A percentile compares a stretch with the other conserved stretches of the same genome.
Conservation (phyloP, 2,797 vertebrate genomes). For the Ctenochaetus hawaiiensis region DNA sequence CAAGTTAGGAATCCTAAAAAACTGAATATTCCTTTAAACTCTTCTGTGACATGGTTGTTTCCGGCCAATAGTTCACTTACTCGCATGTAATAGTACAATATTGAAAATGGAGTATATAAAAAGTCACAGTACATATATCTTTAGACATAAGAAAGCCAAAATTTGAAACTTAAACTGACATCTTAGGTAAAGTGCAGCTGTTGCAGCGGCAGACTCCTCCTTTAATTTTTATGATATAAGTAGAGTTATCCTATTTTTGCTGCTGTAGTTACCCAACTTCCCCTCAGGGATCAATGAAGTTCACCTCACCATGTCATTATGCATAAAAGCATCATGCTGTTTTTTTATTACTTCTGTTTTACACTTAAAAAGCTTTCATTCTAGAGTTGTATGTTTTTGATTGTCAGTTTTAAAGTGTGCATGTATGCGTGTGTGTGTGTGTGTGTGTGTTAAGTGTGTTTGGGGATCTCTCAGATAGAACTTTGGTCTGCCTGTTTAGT, state of each 20-base stretch:
- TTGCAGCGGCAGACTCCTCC: conserved; percentile 10
- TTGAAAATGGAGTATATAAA: background rate
- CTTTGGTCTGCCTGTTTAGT: conserved; percentile 67
- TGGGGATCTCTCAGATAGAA: conserved; percentile 52
- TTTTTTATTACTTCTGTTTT: conserved; percentile 26
- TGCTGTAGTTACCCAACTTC: conserved; percentile 16
- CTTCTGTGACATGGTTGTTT: background rate
- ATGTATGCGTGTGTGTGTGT: conserved; percentile 22
- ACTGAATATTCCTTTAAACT: background rate
- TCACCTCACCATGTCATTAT: conserved; percentile 38
- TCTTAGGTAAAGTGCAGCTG: conserved; percentile 2
- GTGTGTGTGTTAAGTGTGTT: conserved; percentile 33
- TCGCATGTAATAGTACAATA: background rate
- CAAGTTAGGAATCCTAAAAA: background rate
- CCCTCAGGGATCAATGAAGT: conserved; percentile 39
- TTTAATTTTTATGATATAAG: background rate
- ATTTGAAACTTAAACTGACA: background rate
- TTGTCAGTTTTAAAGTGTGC: conserved; percentile 30
- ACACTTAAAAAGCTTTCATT: conserved; percentile 35
- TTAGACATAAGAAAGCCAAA: background rate
- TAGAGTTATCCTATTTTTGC: conserved; percentile 17
- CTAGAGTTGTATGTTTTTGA: conserved; percentile 43
- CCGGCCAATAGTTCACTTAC: background rate
- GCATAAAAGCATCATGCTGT: conserved; percentile 22
- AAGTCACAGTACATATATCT: background rate